Evolutionary conservation across 2,888 invertebrate genomes (phyloP).

Genomic region (Mythimna lalbum): DNA sequence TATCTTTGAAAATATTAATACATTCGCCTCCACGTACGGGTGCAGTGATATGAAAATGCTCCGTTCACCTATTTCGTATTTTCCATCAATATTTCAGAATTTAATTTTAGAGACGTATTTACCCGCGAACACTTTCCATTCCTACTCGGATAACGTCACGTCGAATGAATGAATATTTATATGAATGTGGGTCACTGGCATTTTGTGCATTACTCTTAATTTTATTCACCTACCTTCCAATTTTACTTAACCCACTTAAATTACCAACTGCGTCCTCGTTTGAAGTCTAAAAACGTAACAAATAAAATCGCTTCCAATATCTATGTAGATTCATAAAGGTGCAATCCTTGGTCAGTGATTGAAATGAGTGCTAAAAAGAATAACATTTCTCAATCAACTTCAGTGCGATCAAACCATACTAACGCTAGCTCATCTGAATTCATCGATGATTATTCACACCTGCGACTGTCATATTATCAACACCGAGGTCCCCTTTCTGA

Average conservation of each 20-base stretch:
- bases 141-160: slow-evolving; percentile 16
- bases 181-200: slow-evolving; percentile 38
- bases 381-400: slow-evolving; percentile 23
- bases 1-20: slow-evolving; percentile 48
- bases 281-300: not conserved
- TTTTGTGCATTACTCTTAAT: slow-evolving; percentile 24
- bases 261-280: not conserved
- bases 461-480: slow-evolving; percentile 78
- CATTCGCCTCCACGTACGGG: slow-evolving; percentile 21
- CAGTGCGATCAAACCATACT: slow-evolving; percentile 13
- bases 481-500: slow-evolving; percentile 23
- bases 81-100: slow-evolving; percentile 58
- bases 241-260: no score
- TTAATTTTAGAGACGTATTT: slow-evolving; percentile 42
- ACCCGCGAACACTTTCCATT: slow-evolving; percentile 30
- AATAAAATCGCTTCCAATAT: not conserved
- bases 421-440: slow-evolving; percentile 57
- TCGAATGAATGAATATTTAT: slow-evolving; percentile 20
- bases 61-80: slow-evolving; percentile 40
- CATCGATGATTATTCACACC: slow-evolving; percentile 80
- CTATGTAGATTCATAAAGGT: not conserved
- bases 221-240: slow-evolving; percentile 7
- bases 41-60: slow-evolving; percentile 56
- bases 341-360: not conserved
- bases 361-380: slow-evolving; percentile 55